A percentile compares a stretch with the other conserved stretches of the same genome.
Evolutionary conservation across 2,113 vertebrate genomes (phyloP).

Genomic region (Perccottus glenii): DNA sequence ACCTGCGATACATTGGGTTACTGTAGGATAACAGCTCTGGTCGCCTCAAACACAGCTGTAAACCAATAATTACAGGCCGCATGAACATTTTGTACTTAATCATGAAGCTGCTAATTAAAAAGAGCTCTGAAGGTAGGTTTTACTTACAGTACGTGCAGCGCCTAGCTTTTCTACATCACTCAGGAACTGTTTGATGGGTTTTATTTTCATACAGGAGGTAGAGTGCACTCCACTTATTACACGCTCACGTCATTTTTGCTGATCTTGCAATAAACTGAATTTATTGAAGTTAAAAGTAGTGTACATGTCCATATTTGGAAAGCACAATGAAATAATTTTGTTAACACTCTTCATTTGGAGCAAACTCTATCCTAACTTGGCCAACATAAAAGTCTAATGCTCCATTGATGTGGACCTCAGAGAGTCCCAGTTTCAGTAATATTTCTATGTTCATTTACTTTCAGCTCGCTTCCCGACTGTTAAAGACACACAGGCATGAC

Average conservation of each 20-base stretch:
- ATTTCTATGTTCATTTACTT: not conserved
- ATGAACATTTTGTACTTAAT: constrained; percentile 22
- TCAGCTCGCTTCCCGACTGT: constrained; percentile 23
- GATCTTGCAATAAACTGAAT: constrained; percentile 1
- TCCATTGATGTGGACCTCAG: too few relatives aligned
- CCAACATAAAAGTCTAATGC: too few relatives aligned
- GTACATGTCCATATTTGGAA: constrained; percentile 7
- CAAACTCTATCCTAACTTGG: too few relatives aligned
- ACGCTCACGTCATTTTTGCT: constrained; percentile 30
- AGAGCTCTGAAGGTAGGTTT: constrained; percentile 1
- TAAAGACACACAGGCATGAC: not conserved
- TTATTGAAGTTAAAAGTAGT: not conserved
- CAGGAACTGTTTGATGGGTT: constrained; percentile 11
- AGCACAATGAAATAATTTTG: not conserved
- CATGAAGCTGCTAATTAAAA: constrained; percentile 27
- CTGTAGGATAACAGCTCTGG: constrained; percentile 20
- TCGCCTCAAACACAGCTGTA: constrained; percentile 9
- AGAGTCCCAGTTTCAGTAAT: too few relatives aligned
- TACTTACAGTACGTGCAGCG: constrained; percentile 11
- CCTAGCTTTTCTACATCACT: constrained; percentile 3
- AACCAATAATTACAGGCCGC: constrained; percentile 6
- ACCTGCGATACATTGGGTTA: constrained; percentile 1
- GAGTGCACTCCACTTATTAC: constrained; percentile 25
- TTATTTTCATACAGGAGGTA: constrained; percentile 16
- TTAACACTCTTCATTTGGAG: too few relatives aligned